Evolutionary conservation across 2,113 vertebrate genomes (phyloP).

Genomic region (Xenopus borealis): DNA sequence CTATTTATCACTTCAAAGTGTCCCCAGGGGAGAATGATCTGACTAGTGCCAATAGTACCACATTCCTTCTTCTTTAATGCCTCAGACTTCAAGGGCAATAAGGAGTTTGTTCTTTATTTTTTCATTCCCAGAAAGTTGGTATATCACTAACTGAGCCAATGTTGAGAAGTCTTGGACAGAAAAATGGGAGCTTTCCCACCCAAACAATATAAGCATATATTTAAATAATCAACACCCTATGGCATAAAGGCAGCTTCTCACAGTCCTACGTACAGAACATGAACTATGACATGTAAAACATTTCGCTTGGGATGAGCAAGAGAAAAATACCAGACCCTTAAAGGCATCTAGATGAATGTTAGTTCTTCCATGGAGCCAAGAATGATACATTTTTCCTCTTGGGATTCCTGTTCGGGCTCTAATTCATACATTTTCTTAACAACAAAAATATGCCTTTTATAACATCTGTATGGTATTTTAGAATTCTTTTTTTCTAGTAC

Average conservation of each 20-base stretch:
- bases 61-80: too few species aligned
- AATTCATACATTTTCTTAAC: not conserved
- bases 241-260: too few species aligned
- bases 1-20: too few species aligned
- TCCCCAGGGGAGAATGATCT: too few species aligned
- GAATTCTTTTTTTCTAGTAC: too few species aligned
- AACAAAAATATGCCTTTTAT: too few species aligned
- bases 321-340: not conserved
- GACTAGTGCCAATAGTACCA: too few species aligned
- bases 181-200: not conserved
- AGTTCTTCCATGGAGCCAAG: not conserved
- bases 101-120: not conserved
- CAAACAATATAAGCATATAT: not conserved
- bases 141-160: not conserved
- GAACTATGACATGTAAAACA: not conserved
- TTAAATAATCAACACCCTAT: not conserved
- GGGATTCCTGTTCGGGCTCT: not conserved
- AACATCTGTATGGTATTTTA: too few species aligned
- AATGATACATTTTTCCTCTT: not conserved
- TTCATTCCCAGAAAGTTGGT: not conserved
- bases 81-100: too few species aligned
- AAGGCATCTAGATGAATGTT: too few species aligned
- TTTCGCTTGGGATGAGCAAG: not conserved
- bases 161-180: too few species aligned
- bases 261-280: not conserved